Evolutionary conservation across 2,797 vertebrate species (phyloP), one percentile per base, ranked within the genome.

Genomic region (Scomberomorus guttatus): DNA sequence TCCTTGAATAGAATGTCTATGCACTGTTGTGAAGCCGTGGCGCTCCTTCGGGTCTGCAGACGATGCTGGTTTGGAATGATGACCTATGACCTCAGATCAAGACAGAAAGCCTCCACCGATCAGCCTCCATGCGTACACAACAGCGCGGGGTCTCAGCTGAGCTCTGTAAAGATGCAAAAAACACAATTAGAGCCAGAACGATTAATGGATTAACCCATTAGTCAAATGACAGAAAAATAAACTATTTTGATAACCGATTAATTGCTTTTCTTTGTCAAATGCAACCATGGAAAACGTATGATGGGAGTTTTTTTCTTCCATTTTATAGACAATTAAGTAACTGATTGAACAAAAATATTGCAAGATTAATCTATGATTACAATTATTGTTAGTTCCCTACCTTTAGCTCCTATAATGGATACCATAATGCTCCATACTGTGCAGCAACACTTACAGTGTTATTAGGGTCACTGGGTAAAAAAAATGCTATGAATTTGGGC

Each of bases 111-210:
- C 71, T 86, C 83, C 82, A 68, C 67, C 57, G 58, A 57, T 88
- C 81, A 81, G 86, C 75, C 75, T 92, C 90, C 86, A 87, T 91
- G 69, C 57, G 54, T 24, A 58, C 44, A 25, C 42, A 24, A n/a
- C 79, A 67, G 62, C 2, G 15, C 75, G n/a, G 68, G 70, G 70
- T 82, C 68, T 80, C 74, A 74, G 82, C 39, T 61, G 80, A 64
- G 68, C 90, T 87, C 94, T 95, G 91, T 58, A 20, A 71, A 79
- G 72, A 85, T 48, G n/a, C 69, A 87, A 67, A 84, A 74, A 22
- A 87, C 56, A 12, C 58, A 20, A 85, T 65, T 50, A 20, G 46
- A 50, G 18, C 5, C 61, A 9, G 25, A 79, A 37, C 13, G 12
- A 51, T 2, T 63, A 14, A 39, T 54, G 25, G 32, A 58, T 20